A percentile compares a stretch with the other conserved stretches of the same genome.
Conservation (phyloP, 2,888 invertebrate genomes). For the Thereva nobilitata region DNA sequence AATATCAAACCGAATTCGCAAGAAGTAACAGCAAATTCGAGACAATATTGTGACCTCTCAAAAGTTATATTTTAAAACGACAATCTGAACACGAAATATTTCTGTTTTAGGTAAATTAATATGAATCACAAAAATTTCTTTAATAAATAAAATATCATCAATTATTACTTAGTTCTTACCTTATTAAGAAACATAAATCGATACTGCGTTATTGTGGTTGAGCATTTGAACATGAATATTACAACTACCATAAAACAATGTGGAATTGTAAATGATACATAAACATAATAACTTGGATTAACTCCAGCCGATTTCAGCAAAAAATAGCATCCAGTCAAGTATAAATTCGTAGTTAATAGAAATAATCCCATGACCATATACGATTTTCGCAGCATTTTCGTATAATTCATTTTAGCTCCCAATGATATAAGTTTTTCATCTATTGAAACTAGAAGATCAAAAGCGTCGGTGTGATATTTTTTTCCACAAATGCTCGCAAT, state of each 20-base stretch:
- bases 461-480: constrained; percentile 48
- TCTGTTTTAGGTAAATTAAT: no score
- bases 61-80: no score
- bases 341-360: constrained; percentile 49
- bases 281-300: constrained; percentile 51
- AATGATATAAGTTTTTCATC: constrained; percentile 50
- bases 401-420: constrained; percentile 53
- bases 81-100: no score
- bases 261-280: constrained; percentile 53
- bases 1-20: no score
- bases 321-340: constrained; percentile 52
- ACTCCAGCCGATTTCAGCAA: constrained; percentile 50
- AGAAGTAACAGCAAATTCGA: no score
- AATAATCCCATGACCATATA: constrained; percentile 50
- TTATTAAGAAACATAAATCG: constrained; percentile 54
- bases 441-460: constrained; percentile 49
- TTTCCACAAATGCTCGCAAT: constrained; percentile 50
- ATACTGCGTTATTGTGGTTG: constrained; percentile 51
- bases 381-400: constrained; percentile 52
- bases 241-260: constrained; percentile 52
- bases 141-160: not conserved
- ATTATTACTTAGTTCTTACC: constrained; percentile 47
- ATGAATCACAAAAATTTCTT: no score
- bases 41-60: no score
- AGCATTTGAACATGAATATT: constrained; percentile 53